Evolutionary conservation across 2,113 vertebrate genomes (phyloP).

Genomic region (Saccopteryx bilineata): DNA sequence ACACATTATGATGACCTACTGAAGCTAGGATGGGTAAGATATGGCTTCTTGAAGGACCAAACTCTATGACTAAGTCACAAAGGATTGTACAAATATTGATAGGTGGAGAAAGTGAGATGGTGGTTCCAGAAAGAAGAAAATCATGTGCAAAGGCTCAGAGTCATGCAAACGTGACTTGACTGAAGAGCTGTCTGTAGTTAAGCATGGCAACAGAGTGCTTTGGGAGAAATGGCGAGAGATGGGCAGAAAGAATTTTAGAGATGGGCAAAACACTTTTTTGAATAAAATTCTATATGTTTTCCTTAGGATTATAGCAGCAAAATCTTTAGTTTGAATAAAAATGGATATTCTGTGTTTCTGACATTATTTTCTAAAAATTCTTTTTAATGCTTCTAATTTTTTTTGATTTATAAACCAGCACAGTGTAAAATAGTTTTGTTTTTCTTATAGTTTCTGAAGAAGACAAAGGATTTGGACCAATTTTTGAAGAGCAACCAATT

Average conservation of each 20-base stretch:
- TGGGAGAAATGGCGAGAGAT: neutral
- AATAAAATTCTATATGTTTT: neutral
- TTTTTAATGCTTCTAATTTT: neutral
- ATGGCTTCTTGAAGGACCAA: neutral
- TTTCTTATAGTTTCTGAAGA: slow-evolving; percentile 89
- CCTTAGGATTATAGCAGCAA: neutral
- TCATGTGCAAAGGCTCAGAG: neutral
- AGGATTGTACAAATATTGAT: neutral
- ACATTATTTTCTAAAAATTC: neutral
- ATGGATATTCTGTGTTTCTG: neutral
- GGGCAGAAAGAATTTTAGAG: neutral
- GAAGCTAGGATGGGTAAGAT: neutral
- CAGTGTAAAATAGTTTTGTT: slow-evolving; percentile 59
- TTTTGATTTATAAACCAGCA: neutral
- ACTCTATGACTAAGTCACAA: neutral
- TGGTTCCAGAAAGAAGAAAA: neutral
- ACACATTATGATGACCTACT: neutral
- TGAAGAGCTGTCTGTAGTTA: neutral
- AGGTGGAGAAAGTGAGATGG: neutral
- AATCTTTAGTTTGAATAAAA: neutral
- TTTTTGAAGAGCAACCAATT: slow-evolving; percentile 97
- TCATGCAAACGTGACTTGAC: neutral
- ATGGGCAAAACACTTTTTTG: neutral
- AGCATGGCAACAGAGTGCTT: neutral
- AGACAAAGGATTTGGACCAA: slow-evolving; percentile 94